Percentiles rank a stretch among this genome's conserved stretches.
These are phyloP conservation scores for Merluccius polli DNA, from an alignment of 2,797 vertebrate species.

Conservation along the genomic window DNA sequence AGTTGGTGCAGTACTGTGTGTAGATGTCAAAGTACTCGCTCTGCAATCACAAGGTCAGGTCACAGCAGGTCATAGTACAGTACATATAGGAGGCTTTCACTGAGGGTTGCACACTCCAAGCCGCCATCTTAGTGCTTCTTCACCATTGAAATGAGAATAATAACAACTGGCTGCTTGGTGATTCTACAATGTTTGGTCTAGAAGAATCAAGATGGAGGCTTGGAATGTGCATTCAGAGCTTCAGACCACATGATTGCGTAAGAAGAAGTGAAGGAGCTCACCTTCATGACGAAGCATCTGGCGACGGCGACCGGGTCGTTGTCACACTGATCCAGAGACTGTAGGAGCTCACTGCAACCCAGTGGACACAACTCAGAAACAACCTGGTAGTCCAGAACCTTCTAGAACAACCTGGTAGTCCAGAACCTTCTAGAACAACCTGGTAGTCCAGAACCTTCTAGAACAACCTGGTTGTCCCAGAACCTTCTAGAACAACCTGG, in stretches of 20 bases:
- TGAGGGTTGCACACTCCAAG: not conserved
- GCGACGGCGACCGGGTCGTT: constrained; percentile 86
- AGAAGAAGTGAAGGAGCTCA: constrained; percentile 44
- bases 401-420: too few relatives aligned
- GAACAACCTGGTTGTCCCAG: too few relatives aligned
- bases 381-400: too few relatives aligned
- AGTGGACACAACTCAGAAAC: not conserved
- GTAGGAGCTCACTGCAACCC: constrained; percentile 83
- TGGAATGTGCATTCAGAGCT: not conserved
- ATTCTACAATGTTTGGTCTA: not conserved
- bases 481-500: too few relatives aligned
- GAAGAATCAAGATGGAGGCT: not conserved
- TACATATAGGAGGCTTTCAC: not conserved
- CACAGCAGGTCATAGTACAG: not conserved
- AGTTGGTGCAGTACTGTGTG: constrained; percentile 97
- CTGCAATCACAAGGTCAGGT: constrained; percentile 60
- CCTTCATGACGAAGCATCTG: constrained; percentile 88
- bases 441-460: too few relatives aligned
- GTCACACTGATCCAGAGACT: constrained; percentile 84
- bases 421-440: too few relatives aligned
- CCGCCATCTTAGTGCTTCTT: not conserved
- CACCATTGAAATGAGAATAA: not conserved
- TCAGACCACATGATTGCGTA: not conserved
- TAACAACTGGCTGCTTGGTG: not conserved
- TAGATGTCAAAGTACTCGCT: constrained; percentile 94